phyloP scores from a whole-genome alignment of 2,888 invertebrate species.

The Altica lythri region DNA sequence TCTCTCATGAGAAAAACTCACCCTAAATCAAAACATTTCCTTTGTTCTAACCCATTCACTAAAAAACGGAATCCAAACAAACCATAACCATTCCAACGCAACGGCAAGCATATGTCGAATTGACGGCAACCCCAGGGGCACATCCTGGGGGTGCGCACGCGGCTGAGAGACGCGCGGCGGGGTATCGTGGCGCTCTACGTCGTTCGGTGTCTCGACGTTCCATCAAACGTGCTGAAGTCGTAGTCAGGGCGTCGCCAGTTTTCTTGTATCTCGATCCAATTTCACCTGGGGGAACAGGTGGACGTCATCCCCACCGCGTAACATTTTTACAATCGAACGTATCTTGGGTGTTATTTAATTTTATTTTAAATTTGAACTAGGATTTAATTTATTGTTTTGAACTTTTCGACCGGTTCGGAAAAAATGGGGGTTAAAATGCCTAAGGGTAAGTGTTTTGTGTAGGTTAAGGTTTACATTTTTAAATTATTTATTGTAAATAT shows the following conservation, averaged over 20 bases:
- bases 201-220: conserved; percentile 44
- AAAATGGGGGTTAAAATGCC: conserved; percentile 29
- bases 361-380: too few species aligned
- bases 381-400: background rate
- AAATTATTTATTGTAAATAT: background rate
- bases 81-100: conserved; percentile 8
- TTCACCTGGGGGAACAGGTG: conserved; percentile 52
- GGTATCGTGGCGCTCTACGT: conserved; percentile 10
- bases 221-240: conserved; percentile 54
- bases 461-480: conserved; percentile 19
- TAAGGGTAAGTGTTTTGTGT: conserved; percentile 28
- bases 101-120: conserved; percentile 4
- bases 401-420: conserved; percentile 9
- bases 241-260: conserved; percentile 56
- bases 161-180: conserved; percentile 5
- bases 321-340: too few species aligned
- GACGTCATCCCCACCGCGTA: conserved; percentile 33
- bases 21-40: too few species aligned
- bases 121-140: background rate
- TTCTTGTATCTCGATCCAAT: conserved; percentile 32
- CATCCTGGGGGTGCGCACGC: conserved; percentile 6
- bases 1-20: too few species aligned
- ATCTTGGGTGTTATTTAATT: too few species aligned
- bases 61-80: too few species aligned
- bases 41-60: too few species aligned